Percentiles rank a stretch among this genome's conserved stretches.
These are phyloP conservation scores for Ornithoptera alexandrae DNA, from an alignment of 2,888 invertebrate species.

Conservation along the genomic window DNA sequence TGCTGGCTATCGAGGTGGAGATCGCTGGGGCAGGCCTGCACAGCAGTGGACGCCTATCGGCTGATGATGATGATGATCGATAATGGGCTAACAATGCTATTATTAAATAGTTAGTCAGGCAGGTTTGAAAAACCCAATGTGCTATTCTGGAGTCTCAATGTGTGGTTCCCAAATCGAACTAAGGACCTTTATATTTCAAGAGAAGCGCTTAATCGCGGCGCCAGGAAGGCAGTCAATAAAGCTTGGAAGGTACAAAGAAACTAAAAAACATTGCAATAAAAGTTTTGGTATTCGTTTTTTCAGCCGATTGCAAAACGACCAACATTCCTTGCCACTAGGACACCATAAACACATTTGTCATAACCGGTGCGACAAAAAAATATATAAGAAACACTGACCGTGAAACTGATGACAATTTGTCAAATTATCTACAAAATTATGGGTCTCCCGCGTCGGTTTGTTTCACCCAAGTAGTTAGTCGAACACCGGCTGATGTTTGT, in stretches of 20 bases:
- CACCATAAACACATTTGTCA: slow-evolving; percentile 28
- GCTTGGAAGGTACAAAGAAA: slow-evolving; percentile 4
- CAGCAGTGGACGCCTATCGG: no score
- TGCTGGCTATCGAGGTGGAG: no score
- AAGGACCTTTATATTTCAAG: no score
- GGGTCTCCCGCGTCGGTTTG: slow-evolving; percentile 30
- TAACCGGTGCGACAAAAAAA: slow-evolving; percentile 22
- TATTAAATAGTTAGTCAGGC: no score
- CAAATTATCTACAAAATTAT: slow-evolving; percentile 39
- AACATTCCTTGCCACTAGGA: slow-evolving; percentile 14
- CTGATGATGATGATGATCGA: no score
- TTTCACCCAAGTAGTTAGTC: slow-evolving; percentile 20
- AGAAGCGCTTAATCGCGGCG: no score
- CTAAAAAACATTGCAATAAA: slow-evolving; percentile 4
- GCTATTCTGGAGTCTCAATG: no score
- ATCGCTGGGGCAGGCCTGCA: no score
- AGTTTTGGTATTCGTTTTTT: slow-evolving; percentile 13
- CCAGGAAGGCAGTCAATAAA: background rate
- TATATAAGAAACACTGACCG: slow-evolving; percentile 26
- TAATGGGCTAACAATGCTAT: no score
- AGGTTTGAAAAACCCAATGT: no score
- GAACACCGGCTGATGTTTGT: slow-evolving; percentile 18
- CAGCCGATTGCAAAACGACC: slow-evolving; percentile 16
- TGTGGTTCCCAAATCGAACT: no score
- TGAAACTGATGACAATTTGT: slow-evolving; percentile 31